Evolutionary conservation across 1,140 invertebrate genomes (phyloP).

Genomic region (Laupala kohalensis): DNA sequence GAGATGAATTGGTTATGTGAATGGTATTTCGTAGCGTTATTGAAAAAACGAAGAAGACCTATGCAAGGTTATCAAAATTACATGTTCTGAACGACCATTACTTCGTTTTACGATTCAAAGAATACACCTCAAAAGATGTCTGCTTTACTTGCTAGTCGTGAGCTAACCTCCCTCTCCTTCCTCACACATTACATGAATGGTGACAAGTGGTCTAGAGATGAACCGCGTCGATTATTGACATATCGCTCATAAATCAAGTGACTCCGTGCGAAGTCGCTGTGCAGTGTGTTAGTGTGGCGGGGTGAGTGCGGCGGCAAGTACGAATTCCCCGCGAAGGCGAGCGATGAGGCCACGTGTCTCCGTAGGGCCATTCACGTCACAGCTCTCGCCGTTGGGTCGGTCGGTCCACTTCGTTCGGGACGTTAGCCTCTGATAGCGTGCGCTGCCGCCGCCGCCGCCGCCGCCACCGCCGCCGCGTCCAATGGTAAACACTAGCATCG

Average conservation of each 20-base stretch:
- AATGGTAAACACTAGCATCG: background rate
- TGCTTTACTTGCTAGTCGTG: background rate
- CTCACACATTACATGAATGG: background rate
- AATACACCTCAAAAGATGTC: background rate
- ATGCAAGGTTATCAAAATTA: background rate
- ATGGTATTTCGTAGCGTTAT: background rate
- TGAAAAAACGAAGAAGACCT: too few relatives aligned
- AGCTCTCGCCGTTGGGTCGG: background rate
- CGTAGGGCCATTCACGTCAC: background rate
- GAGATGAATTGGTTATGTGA: background rate
- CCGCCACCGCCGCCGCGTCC: too few relatives aligned
- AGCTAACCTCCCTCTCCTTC: background rate
- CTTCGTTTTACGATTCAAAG: background rate
- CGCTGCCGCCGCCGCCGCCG: too few relatives aligned
- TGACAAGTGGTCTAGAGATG: background rate
- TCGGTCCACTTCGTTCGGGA: background rate
- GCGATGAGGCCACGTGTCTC: too few relatives aligned
- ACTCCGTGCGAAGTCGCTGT: too few relatives aligned
- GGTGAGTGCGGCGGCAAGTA: background rate
- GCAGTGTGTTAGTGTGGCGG: too few relatives aligned
- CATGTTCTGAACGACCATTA: background rate
- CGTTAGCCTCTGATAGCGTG: background rate
- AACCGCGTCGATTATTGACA: background rate
- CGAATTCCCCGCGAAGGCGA: background rate
- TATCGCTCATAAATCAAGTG: background rate